Evolutionary conservation across 2,797 vertebrate genomes (phyloP), one percentile per base, ranked within the genome.

Genomic region (Notolabrus celidotus): DNA sequence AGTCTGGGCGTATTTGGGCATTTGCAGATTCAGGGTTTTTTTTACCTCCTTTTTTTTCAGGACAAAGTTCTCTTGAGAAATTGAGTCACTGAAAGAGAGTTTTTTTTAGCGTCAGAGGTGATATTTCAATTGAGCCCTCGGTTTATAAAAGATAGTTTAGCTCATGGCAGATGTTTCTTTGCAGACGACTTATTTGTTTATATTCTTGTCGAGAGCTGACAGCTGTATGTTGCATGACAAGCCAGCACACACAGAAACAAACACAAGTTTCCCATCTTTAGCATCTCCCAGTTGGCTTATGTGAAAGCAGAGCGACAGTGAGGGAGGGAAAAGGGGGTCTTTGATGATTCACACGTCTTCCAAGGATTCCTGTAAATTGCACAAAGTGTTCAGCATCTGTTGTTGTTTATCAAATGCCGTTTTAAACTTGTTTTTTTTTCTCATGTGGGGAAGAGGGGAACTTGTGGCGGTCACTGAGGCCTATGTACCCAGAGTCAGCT

Each of bases 121-220:
- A 93, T 92, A 90, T 92, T 90, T 93, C 85, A 93, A 90, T 93
- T 78, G 81, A 86, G 68, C 55, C 46, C 65, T 72, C 53, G 15
- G 80, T 89, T 83, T 82, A 80, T 79, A 86, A 81, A 85, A 70
- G 72, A 82, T 83, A 66, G 83, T 84, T 88, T 89, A 78, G 84
- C 83, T 86, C 65, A 67, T 63, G 79, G 86, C 86, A 86, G 86
- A 89, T 90, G 84, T 88, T 88, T 80, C 77, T 79, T 63, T 77
- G 77, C 63, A 81, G 80, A 82, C 55, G 79, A 71, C 77, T 74
- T 63, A 85, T 85, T 85, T 88, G 83, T 89, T 90, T 84, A 85
- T 79, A 58, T 75, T 72, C 65, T 55, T 36, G 42, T 79, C 54
- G 27, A 12, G 53, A 67, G 71, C 64, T 78, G 76, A 85, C 77